Base-by-base conservation (phyloP, 2,113 vertebrate species). In the Orycteropus afer region DNA sequence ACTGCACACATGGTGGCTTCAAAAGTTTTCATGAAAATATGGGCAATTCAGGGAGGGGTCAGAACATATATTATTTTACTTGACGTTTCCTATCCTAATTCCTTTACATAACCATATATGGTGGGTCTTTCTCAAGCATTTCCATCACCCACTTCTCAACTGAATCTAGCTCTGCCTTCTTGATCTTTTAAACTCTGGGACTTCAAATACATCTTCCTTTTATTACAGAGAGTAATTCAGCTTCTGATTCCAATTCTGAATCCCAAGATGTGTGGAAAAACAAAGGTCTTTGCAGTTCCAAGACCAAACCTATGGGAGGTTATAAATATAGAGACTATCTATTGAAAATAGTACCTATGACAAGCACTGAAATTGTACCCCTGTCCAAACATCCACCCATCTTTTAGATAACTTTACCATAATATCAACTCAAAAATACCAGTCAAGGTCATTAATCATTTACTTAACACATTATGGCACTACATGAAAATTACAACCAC, bases 171-270 rank as follows among this genome's bases (percentile, higher is more conserved):
- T 69, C 37, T 67, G 74, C 80, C 67, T 82, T 29, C 42, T 37
- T 88, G 37, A 84, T 92, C 49, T 87, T 83, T 94, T 90, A 87
- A 90, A 84, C 45, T 80, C 71, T 90, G 14, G 63, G 55, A 88
- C 77, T 87, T 37, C 55, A 92, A 79, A 96, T 90, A 92, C 49
- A 90, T 83, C 42, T 82, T 63, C 22, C 12, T 27, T 86, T 86
- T 82, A 91, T 82, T 73, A 40, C 82, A 20, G 71, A 45, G 37
- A 89, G 40, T 23, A 93, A 77, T 78, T 74, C 59, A 69, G 27
- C 63, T 76, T 82, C 69, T 79, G 49, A 73, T 78, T 27, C 63
- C 40, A 55, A 73, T 78, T 27, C 63, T 40, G 86, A 97, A 94
- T 40, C 45, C 15, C 82, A 92, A 61, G 5, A 13, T 92, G 20